Evolutionary conservation across 2,113 vertebrate species (phyloP).

Genomic region (Tonatia bakeri): DNA sequence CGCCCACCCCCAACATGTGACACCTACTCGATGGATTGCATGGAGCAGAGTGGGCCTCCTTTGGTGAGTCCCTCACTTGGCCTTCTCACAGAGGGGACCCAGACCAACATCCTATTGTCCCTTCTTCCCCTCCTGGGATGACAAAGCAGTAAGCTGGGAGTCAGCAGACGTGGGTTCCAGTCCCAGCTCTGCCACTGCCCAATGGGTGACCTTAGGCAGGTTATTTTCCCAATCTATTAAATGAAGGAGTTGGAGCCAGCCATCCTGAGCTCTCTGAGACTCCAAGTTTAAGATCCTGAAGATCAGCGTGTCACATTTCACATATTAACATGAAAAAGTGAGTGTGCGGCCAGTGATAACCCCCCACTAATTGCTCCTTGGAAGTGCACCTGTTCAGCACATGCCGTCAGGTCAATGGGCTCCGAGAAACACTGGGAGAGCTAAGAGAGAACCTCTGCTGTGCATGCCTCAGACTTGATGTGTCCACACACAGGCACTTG

Average conservation of each 20-base stretch:
- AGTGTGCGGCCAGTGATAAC: not conserved
- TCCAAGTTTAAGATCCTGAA: not conserved
- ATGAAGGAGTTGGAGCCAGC: too few relatives aligned
- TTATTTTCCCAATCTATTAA: not conserved
- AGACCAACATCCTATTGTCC: not conserved
- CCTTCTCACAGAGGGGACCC: not conserved
- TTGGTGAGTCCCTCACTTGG: not conserved
- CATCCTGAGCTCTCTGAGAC: not conserved
- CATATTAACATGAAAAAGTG: not conserved
- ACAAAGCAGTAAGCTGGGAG: not conserved
- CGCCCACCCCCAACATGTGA: accelerated
- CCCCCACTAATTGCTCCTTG: not conserved
- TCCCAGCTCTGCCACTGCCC: not conserved
- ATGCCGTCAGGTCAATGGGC: accelerated
- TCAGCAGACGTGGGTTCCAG: not conserved
- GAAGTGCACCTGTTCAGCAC: not conserved
- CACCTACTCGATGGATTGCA: accelerated
- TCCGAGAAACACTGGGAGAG: not conserved
- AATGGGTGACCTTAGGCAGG: not conserved
- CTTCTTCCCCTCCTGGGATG: not conserved
- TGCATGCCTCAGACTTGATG: not conserved
- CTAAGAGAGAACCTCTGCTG: not conserved
- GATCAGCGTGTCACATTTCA: not conserved
- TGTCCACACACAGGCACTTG: not conserved
- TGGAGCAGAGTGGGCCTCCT: not conserved